phyloP scores from a whole-genome alignment of 92 coral and sea anemone species.

The Umimayanthus chanpuru region DNA sequence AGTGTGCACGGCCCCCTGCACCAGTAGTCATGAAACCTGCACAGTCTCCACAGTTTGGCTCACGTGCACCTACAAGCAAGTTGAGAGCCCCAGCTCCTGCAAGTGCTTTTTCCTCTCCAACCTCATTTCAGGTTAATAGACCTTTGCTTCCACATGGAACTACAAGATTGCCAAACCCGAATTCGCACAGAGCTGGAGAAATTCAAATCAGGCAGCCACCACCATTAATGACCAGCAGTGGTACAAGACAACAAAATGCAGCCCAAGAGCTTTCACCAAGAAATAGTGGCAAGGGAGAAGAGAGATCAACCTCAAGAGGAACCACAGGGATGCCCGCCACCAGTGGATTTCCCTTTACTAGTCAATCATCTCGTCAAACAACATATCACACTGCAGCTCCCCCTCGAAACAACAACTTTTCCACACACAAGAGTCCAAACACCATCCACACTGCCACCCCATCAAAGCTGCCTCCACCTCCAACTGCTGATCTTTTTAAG shows the following conservation, averaged over 20 bases:
- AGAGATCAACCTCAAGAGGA: not conserved
- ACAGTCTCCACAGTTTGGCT: slow-evolving; percentile 6
- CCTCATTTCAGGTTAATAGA: not conserved
- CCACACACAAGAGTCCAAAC: not conserved
- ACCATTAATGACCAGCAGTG: not conserved
- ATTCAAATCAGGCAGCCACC: not conserved
- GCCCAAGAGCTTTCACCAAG: not conserved
- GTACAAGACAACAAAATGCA: not conserved
- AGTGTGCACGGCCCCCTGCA: slow-evolving; percentile 74
- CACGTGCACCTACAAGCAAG: not conserved
- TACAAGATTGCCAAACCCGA: slow-evolving; percentile 4
- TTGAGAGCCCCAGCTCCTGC: not conserved
- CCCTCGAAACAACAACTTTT: not conserved
- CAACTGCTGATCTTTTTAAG: slow-evolving; percentile 66
- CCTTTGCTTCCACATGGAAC: not conserved
- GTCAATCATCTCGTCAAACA: not conserved
- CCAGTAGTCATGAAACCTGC: slow-evolving; percentile 71
- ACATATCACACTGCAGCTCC: not conserved
- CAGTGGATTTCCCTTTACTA: not conserved
- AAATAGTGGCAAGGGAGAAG: not conserved
- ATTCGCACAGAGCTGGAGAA: not conserved
- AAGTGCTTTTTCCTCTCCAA: not conserved
- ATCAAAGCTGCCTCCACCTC: slow-evolving; percentile 72
- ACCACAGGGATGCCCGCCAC: not conserved
- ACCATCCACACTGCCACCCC: not conserved